phyloP scores from a whole-genome alignment of 2,888 invertebrate genomes.

The Axea sp. region DNA sequence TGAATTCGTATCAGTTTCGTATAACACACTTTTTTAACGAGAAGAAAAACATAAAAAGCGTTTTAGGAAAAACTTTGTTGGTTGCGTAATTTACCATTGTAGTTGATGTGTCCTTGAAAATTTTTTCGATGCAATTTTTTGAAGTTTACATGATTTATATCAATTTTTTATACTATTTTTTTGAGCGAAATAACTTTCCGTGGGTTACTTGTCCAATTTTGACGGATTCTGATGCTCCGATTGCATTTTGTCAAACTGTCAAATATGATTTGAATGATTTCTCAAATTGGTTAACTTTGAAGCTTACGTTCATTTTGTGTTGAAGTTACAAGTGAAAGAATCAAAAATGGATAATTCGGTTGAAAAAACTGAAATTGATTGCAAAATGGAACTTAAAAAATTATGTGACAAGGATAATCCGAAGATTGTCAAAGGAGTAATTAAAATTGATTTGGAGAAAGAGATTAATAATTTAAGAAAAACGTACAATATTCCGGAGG shows the following conservation, averaged over 20 bases:
- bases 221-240: slow-evolving; percentile 4
- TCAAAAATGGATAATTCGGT: slow-evolving; percentile 1
- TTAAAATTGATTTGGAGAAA: slow-evolving; percentile 69
- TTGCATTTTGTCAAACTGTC: slow-evolving; percentile 15
- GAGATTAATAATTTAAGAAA: slow-evolving; percentile 69
- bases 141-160: slow-evolving; percentile 1
- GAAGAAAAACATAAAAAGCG: background rate
- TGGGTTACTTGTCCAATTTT: slow-evolving; percentile 17
- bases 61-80: slow-evolving; percentile 6
- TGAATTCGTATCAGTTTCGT: background rate
- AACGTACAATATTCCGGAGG: slow-evolving; percentile 68
- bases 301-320: background rate
- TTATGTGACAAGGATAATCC: background rate
- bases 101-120: background rate
- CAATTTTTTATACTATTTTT: slow-evolving; percentile 2
- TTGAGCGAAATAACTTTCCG: background rate
- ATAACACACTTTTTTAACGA: background rate
- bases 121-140: background rate
- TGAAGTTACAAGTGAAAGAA: background rate
- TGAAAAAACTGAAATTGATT: slow-evolving; percentile 1
- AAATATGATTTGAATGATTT: background rate
- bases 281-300: too few species aligned
- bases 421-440: slow-evolving; percentile 65
- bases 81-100: slow-evolving; percentile 5
- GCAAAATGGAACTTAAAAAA: background rate